Base-by-base conservation (phyloP, 30 jellyfish, hydroid and myxozoan genomes). In the Phacellophora camtschatica region DNA sequence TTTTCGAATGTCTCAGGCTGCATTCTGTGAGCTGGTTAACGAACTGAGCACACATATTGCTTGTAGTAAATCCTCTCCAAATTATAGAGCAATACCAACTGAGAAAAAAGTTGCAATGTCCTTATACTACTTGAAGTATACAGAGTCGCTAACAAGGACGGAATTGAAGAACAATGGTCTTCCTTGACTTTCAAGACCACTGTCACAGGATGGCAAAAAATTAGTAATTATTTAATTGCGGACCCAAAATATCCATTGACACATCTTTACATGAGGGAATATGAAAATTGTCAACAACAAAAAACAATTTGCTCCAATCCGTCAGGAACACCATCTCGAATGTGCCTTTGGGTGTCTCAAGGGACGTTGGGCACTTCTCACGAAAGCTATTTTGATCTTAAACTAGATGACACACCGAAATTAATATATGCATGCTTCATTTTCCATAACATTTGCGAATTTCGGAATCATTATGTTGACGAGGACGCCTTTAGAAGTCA, bases 291-390 rank as follows among this genome's bases (percentile, higher is more conserved):
- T 39, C 51, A 39, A 39, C 7, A 39, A 39, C 7, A 39, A 18
- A 18, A 10, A 62, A 62, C 29, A 62, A 29, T 29, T 11, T 62
- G 77, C 62, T 62, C 12, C 61, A 22, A 62, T 9, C 42, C 29
- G 77, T 62, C 10, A 22, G 77, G 61, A 62, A n/a, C n/a, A 36
- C 73, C 82, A 27, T 19, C 27, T 68, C 0, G 83, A 68, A 42
- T 68, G 83, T 42, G 83, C 83, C 68, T 68, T 24, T 68, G 83
- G 83, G 46, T 24, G 83, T 24, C 73, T 68, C 36, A 68, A 68
- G 73, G 67, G n/a, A 36, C 0, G 83, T 4, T 68, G 83, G 83
- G 62, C 28, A 22, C 20, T 34, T 39, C 45, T 68, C 12, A 23
- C 43, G 3, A 68, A 39, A 42, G 33, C 36, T 7, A n/a, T 68